phyloP scores from a whole-genome alignment of 1,140 invertebrate species.

The Macrotrachela quadricornifera region DNA sequence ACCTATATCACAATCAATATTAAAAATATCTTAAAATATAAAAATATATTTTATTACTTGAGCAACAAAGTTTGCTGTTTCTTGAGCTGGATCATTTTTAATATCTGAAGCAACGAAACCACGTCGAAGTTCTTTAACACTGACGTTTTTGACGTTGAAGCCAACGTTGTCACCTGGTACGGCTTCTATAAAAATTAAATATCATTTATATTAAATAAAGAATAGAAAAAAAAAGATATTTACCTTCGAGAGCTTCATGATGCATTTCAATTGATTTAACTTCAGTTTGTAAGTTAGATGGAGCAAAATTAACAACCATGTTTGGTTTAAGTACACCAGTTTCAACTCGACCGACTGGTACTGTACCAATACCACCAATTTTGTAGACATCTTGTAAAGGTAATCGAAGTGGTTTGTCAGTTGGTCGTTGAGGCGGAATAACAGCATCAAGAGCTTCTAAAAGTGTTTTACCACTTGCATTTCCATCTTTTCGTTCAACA shows the following conservation, averaged over 20 bases:
- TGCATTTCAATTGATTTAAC: slow-evolving; percentile 99
- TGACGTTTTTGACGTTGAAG: slow-evolving; percentile 98
- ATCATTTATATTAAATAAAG: too few relatives aligned
- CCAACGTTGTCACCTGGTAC: slow-evolving; percentile 93
- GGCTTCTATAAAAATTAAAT: too few relatives aligned
- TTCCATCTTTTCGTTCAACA: slow-evolving; percentile 47
- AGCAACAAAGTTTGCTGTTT: slow-evolving; percentile 59
- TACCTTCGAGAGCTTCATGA: slow-evolving; percentile 72
- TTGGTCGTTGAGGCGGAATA: slow-evolving; percentile 68
- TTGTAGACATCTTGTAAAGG: slow-evolving; percentile 98
- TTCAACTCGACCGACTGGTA: slow-evolving; percentile 92
- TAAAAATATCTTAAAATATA: too few relatives aligned
- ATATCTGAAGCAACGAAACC: slow-evolving; percentile 90
- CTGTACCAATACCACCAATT: slow-evolving; percentile 95
- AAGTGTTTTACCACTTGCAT: slow-evolving; percentile 62
- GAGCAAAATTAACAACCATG: slow-evolving; percentile 92
- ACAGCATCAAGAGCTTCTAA: slow-evolving; percentile 85
- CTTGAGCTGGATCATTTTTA: slow-evolving; percentile 78
- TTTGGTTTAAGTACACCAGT: slow-evolving; percentile 90
- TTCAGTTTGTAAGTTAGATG: slow-evolving; percentile 66
- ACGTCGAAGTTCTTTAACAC: slow-evolving; percentile 85
- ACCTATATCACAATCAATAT: slow-evolving; percentile 16
- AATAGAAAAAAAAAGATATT: too few relatives aligned
- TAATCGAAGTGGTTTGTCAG: slow-evolving; percentile 80
- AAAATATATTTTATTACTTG: slow-evolving; percentile 36